phyloP scores from a whole-genome alignment of 1,140 invertebrate genomes.

The Aphaenogaster floridana region DNA sequence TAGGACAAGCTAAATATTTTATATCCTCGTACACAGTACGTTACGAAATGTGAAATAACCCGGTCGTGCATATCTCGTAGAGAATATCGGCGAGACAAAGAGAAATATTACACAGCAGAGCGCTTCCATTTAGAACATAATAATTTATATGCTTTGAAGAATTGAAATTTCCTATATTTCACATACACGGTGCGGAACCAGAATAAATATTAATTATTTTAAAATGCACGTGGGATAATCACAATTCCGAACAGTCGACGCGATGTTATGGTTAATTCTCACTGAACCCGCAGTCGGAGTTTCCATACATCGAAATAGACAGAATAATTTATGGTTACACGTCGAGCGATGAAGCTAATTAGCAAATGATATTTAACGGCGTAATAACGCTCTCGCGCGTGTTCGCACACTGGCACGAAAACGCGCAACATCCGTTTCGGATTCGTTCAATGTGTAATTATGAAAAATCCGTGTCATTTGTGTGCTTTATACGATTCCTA shows the following conservation, averaged over 20 bases:
- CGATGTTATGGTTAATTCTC: slow-evolving; percentile 58
- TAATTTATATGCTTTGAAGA: slow-evolving; percentile 58
- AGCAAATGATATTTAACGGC: slow-evolving; percentile 79
- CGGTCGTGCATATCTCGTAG: slow-evolving; percentile 17
- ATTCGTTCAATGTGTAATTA: slow-evolving; percentile 78
- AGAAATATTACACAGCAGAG: slow-evolving; percentile 54
- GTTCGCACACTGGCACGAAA: slow-evolving; percentile 53
- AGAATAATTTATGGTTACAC: slow-evolving; percentile 65
- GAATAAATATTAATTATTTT: slow-evolving; percentile 65
- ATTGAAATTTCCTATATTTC: slow-evolving; percentile 61
- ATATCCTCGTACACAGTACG: slow-evolving; percentile 28
- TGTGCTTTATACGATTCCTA: slow-evolving; percentile 74
- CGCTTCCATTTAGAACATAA: slow-evolving; percentile 53
- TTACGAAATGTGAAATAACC: slow-evolving; percentile 29
- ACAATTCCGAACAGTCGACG: slow-evolving; percentile 54
- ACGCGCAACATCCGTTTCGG: slow-evolving; percentile 64
- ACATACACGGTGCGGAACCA: not conserved
- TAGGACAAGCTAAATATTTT: slow-evolving; percentile 63
- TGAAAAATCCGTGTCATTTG: slow-evolving; percentile 77
- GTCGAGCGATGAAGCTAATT: slow-evolving; percentile 75
- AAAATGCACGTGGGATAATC: slow-evolving; percentile 57
- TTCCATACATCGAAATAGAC: slow-evolving; percentile 58
- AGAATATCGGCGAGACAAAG: slow-evolving; percentile 45
- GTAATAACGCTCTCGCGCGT: slow-evolving; percentile 73
- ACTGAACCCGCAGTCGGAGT: slow-evolving; percentile 29